These are phyloP conservation scores for Centrocercus urophasianus DNA, from an alignment of 2,113 vertebrate species.

Conservation along the genomic window DNA sequence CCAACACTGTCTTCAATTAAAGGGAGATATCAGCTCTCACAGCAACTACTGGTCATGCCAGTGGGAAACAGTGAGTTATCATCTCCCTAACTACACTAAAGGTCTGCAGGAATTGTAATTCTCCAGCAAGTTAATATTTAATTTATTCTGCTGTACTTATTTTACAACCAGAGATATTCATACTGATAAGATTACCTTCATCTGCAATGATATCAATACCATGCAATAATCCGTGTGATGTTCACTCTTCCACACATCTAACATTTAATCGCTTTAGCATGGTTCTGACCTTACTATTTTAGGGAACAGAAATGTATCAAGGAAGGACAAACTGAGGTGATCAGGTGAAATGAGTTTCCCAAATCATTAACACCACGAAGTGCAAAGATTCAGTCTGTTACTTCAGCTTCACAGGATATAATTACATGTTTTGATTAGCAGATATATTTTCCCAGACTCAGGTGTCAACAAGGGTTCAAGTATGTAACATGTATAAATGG, in stretches of 20 bases:
- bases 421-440: constrained; percentile 78
- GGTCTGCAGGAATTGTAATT: neutral
- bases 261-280: constrained; percentile 16
- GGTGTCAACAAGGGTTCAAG: constrained; percentile 77
- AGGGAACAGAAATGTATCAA: constrained; percentile 20
- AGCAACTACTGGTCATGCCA: neutral
- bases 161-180: neutral
- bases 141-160: neutral
- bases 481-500: constrained; percentile 73
- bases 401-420: constrained; percentile 75
- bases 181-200: neutral
- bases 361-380: constrained; percentile 67
- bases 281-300: constrained; percentile 54
- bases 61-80: neutral
- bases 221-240: neutral
- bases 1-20: neutral
- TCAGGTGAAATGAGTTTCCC: constrained; percentile 48
- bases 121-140: neutral
- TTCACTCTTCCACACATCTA: neutral
- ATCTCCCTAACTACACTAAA: neutral
- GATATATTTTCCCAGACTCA: constrained; percentile 74
- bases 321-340: constrained; percentile 33
- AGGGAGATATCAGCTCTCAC: neutral
- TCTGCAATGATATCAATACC: constrained; percentile 18
- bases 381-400: constrained; percentile 59